Conservation (phyloP, 2,113 vertebrate species). For the Pionites leucogaster region DNA sequence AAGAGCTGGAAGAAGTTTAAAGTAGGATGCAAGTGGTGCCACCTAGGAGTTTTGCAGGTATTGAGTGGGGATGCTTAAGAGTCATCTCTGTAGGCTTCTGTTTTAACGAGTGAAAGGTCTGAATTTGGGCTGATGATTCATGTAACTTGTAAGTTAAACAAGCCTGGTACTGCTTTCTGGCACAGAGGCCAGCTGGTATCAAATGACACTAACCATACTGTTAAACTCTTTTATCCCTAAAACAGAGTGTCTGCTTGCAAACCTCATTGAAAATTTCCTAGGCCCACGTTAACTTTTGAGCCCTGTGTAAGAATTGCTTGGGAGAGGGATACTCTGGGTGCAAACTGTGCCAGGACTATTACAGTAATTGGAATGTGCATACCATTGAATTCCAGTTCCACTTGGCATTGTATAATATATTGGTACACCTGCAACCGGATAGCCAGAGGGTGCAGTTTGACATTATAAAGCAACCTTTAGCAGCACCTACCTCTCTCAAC, state of each 20-base stretch:
- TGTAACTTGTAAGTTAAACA: background rate
- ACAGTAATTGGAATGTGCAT: background rate
- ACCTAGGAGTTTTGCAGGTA: background rate
- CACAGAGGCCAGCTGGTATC: background rate
- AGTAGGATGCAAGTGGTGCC: background rate
- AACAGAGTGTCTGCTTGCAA: background rate
- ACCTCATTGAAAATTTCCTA: background rate
- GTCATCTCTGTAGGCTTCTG: background rate
- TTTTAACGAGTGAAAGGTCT: background rate
- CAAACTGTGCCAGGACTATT: background rate
- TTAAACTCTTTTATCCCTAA: background rate
- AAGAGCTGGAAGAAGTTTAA: background rate
- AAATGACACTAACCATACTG: background rate
- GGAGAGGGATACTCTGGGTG: background rate
- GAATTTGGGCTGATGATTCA: background rate
- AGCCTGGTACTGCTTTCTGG: background rate
- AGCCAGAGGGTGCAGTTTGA: background rate
- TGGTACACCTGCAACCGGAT: background rate
- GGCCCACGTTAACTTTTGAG: background rate
- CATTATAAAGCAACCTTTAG: background rate
- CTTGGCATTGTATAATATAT: fast-evolving
- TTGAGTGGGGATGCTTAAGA: background rate
- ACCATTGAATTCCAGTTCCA: background rate
- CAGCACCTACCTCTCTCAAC: background rate
- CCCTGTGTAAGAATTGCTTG: background rate